Conservation (phyloP, 1,140 invertebrate species). For the Pogonomyrmex californicus region DNA sequence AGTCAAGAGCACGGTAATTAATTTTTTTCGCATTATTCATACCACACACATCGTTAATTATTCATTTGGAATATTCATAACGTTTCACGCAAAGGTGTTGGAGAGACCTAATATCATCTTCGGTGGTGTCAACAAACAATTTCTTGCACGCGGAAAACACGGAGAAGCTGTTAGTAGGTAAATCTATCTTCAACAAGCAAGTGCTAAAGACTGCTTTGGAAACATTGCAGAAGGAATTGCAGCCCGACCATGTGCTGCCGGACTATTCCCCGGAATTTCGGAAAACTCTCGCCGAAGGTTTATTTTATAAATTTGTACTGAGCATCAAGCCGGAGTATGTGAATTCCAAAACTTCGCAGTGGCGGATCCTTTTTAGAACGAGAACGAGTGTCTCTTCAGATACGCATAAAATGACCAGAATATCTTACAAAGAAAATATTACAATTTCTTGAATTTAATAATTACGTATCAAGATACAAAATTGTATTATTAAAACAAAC, state of each 20-base stretch:
- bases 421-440: background rate
- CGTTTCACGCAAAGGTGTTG: slow-evolving; percentile 75
- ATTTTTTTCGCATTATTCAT: background rate
- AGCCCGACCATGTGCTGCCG: slow-evolving; percentile 89
- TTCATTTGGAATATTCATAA: background rate
- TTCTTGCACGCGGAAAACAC: slow-evolving; percentile 91
- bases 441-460: too few relatives aligned
- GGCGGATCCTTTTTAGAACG: slow-evolving; percentile 88
- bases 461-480: background rate
- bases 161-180: slow-evolving; percentile 90
- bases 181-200: slow-evolving; percentile 87
- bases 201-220: slow-evolving; percentile 88
- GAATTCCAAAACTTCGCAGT: slow-evolving; percentile 82
- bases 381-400: slow-evolving; percentile 89
- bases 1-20: slow-evolving; percentile 72
- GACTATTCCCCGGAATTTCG: slow-evolving; percentile 90
- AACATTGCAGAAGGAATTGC: slow-evolving; percentile 88
- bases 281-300: slow-evolving; percentile 89
- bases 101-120: slow-evolving; percentile 88
- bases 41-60: too few relatives aligned
- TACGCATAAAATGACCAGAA: background rate
- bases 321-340: slow-evolving; percentile 84
- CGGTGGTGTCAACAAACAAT: slow-evolving; percentile 90
- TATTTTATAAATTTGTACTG: slow-evolving; percentile 92
- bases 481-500: background rate